Evolutionary conservation across 2,113 vertebrate species (phyloP).

Genomic region (Rhagologus leucostigma): DNA sequence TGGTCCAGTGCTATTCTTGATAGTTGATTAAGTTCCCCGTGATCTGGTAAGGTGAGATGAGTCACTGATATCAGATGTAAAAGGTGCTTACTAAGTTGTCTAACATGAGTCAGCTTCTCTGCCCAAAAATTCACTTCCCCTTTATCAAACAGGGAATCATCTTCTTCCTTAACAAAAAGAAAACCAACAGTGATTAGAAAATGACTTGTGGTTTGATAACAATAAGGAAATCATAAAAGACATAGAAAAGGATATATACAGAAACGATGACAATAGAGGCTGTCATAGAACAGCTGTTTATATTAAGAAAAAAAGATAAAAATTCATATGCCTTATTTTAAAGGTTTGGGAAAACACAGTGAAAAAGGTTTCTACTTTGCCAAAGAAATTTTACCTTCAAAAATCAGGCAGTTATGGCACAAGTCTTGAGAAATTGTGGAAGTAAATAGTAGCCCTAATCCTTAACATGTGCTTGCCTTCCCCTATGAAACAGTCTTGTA

Average conservation of each 20-base stretch:
- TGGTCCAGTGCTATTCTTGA: constrained; percentile 48
- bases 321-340: not conserved
- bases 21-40: constrained; percentile 45
- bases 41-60: not conserved
- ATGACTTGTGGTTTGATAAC: not conserved
- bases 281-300: not conserved
- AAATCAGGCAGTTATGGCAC: not conserved
- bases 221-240: not conserved
- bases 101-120: constrained; percentile 82
- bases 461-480: constrained; percentile 9
- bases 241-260: not conserved
- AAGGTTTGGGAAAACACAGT: not conserved
- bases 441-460: not conserved
- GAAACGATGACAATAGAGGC: not conserved
- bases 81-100: constrained; percentile 79
- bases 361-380: not conserved
- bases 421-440: not conserved
- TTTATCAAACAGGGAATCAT: constrained; percentile 89
- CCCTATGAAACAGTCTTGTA: not conserved
- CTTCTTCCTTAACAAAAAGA: constrained; percentile 78
- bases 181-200: not conserved
- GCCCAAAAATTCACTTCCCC: constrained; percentile 92
- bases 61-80: constrained; percentile 42
- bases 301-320: not conserved
- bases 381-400: not conserved